These are phyloP conservation scores for Leptinotarsa lineolata DNA, from an alignment of 1,140 invertebrate genomes.

Conservation along the genomic window DNA sequence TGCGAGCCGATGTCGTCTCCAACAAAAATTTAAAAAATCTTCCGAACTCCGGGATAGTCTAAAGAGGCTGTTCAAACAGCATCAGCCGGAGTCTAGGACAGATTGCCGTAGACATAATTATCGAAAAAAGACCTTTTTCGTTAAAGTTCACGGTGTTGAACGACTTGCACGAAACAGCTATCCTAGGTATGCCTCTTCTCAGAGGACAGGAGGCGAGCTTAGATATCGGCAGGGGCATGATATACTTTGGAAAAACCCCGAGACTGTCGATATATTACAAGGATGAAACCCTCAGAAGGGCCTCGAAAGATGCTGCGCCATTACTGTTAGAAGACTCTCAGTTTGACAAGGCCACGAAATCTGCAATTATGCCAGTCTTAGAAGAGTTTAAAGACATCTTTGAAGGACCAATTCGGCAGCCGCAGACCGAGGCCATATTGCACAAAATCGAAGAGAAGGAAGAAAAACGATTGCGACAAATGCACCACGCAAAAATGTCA, in stretches of 20 bases:
- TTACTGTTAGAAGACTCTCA: too few species aligned
- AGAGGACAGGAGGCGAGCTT: neutral
- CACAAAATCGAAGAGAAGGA: neutral
- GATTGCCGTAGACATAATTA: neutral
- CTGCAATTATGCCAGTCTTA: neutral
- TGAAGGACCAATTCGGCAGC: neutral
- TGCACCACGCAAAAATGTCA: neutral
- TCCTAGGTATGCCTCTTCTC: neutral
- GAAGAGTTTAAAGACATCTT: slow-evolving; percentile 14
- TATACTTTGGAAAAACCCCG: too few species aligned
- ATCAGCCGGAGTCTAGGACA: neutral
- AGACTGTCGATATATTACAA: too few species aligned
- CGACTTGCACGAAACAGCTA: neutral
- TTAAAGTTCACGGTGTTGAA: neutral
- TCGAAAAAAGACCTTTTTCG: neutral
- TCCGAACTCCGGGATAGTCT: neutral
- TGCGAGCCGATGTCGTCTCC: neutral
- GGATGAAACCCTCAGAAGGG: neutral
- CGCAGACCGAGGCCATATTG: neutral
- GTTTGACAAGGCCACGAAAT: too few species aligned
- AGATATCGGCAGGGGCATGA: neutral
- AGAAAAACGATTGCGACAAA: neutral
- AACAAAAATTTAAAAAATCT: neutral
- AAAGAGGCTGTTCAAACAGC: neutral
- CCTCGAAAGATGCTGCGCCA: neutral